Base-by-base conservation (phyloP, 2,888 invertebrate species). In the Drosophila merina region DNA sequence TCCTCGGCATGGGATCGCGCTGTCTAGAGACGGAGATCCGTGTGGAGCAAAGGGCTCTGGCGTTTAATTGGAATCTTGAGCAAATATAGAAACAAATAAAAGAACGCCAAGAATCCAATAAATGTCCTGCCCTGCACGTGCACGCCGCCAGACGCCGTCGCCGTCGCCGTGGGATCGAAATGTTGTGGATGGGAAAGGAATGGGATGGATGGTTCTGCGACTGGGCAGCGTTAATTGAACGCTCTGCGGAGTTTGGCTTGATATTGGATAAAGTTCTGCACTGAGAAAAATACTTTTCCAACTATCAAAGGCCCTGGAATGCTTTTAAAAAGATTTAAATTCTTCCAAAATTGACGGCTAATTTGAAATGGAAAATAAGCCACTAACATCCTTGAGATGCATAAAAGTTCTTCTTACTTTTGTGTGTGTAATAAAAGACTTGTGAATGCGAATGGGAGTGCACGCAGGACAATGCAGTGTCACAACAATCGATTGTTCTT, bases 121-220 rank as follows among this genome's bases (percentile, higher is more conserved):
- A 91, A 91, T 91, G 91, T 91, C 90, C 90, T 91, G 85, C 69
- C 75, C 72, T 89, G 89, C 89, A 89, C 89, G 89, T 89, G 89
- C 89, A 86, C 83, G 58, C 68, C 63, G 79, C 74, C 70, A 68
- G 75, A 64, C 57, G 71, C 62, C 72, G 51, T 40, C 66, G 57
- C 68, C 78, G 75, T 75, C 78, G 72, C 28, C 28, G 28, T 28
- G 28, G 28, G 28, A 28, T 28, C 28, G 28, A 28, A 28, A 28
- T 44, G 14, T 7, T 25, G 9, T 10, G 44, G 44, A 44, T 44
- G 20, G 44, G 44, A 42, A 42, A 42, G 51, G 62, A 26, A 57
- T 25, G 49, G 75, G 71, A 49, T 30, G 26, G 33, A 20, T 38
- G 48, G 36, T 50, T 67, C 54, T 49, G 52, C 63, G 59, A 44